Conservation (phyloP, 2,888 invertebrate species). For the Meteorus cinctellus region DNA sequence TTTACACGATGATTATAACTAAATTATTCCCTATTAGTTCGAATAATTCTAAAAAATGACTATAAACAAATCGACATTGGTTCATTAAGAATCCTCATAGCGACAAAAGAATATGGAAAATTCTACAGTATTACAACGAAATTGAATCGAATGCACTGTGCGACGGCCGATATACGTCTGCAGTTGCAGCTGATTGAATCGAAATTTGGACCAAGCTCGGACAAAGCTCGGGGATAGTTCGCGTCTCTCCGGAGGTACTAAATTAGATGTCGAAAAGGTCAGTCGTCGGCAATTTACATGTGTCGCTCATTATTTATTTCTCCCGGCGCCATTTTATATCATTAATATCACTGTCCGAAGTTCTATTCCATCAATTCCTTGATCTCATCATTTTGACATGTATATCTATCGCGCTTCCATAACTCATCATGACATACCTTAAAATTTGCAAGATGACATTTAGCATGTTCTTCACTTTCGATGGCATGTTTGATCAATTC, state of each 20-base stretch:
- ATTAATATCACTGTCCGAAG: not conserved
- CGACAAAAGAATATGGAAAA: constrained; percentile 5
- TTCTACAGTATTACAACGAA: constrained; percentile 3
- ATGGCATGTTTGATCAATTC: constrained; percentile 81
- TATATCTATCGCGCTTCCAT: not conserved
- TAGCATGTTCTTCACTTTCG: constrained; percentile 81
- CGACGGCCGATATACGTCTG: constrained; percentile 44
- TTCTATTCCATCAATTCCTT: constrained; percentile 24
- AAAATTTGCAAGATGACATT: constrained; percentile 79
- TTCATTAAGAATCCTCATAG: not conserved
- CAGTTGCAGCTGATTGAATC: constrained; percentile 48
- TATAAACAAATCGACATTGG: not conserved
- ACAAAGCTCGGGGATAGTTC: constrained; percentile 52
- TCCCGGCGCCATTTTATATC: constrained; percentile 39
- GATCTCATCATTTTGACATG: not conserved
- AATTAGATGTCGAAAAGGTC: constrained; percentile 70
- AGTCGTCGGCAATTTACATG: constrained; percentile 64
- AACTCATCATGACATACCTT: constrained; percentile 66
- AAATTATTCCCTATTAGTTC: constrained; percentile 6
- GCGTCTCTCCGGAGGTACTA: constrained; percentile 61
- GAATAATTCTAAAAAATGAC: constrained; percentile 11
- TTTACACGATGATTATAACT: not conserved
- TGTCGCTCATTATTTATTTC: constrained; percentile 54
- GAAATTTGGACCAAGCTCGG: constrained; percentile 51
- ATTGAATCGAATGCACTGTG: constrained; percentile 19